These are phyloP conservation scores for Stenolophus ochropezus DNA, from an alignment of 2,888 invertebrate species.

Conservation along the genomic window DNA sequence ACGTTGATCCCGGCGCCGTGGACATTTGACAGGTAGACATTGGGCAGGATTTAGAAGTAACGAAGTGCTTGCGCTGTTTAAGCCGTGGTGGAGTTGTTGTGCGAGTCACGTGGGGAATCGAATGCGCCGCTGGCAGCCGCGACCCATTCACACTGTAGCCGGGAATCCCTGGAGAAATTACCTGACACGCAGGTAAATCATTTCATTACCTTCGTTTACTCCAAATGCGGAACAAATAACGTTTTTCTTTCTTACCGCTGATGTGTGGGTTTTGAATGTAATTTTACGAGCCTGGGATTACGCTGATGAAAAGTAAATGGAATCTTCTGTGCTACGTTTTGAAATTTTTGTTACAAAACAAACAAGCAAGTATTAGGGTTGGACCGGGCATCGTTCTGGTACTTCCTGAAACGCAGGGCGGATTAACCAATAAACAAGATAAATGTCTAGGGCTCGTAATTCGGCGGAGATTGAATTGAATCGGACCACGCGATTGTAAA, in stretches of 20 bases:
- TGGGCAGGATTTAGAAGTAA: background rate
- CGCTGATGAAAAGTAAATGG: background rate
- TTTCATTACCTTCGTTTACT: conserved; percentile 37
- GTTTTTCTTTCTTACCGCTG: background rate
- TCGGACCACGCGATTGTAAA: too few relatives aligned
- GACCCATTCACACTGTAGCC: conserved; percentile 11
- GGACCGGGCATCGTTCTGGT: too few relatives aligned
- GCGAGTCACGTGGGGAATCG: conserved; percentile 45
- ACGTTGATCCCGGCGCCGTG: too few relatives aligned
- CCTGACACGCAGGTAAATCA: conserved; percentile 49
- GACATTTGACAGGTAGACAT: too few relatives aligned
- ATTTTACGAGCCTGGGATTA: background rate
- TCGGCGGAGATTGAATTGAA: too few relatives aligned
- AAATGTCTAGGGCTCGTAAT: too few relatives aligned
- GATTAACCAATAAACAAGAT: too few relatives aligned
- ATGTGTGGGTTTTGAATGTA: background rate
- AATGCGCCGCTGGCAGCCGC: conserved; percentile 16
- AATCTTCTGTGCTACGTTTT: background rate
- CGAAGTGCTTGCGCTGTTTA: conserved; percentile 36
- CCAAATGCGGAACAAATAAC: background rate
- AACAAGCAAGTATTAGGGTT: too few relatives aligned
- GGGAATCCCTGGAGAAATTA: conserved; percentile 43
- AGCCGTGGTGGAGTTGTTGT: background rate
- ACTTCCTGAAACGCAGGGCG: too few relatives aligned
- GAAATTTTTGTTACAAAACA: background rate